Conservation (phyloP, 2,888 invertebrate species). For the Drosophila trichaetosa region DNA sequence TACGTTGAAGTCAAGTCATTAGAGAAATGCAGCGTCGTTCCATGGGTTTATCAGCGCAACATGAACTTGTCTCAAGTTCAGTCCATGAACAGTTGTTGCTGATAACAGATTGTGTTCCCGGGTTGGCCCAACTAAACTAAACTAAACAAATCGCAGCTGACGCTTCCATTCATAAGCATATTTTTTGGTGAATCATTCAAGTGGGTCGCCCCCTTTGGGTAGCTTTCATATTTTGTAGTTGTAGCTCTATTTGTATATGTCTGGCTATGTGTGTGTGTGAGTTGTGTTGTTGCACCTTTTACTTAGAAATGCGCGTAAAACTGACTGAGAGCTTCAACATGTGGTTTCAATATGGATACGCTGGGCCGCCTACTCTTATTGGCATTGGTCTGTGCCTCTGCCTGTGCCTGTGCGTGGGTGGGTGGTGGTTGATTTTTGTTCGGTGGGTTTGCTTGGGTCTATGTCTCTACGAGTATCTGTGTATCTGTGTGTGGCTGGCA, state of each 20-base stretch:
- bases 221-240: constrained; percentile 36
- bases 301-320: constrained; percentile 78
- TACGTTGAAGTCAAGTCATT: constrained; percentile 1
- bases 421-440: constrained; percentile 16
- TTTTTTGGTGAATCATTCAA: constrained; percentile 68
- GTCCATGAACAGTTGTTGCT: constrained; percentile 14
- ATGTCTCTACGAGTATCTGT: constrained; percentile 40
- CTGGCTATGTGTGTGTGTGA: constrained; percentile 7
- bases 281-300: constrained; percentile 57
- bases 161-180: constrained; percentile 42
- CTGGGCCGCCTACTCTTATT: constrained; percentile 57
- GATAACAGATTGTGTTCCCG: constrained; percentile 47
- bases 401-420: constrained; percentile 32
- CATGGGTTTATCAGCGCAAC: constrained; percentile 29
- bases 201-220: constrained; percentile 26
- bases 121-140: constrained; percentile 11
- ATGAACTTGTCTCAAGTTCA: constrained; percentile 63
- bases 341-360: constrained; percentile 68
- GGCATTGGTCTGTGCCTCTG: constrained; percentile 36
- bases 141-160: constrained; percentile 52
- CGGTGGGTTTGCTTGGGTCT: constrained; percentile 23
- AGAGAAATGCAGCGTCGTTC: constrained; percentile 5
- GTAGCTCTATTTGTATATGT: not conserved
- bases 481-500: constrained; percentile 34
- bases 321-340: constrained; percentile 68